Evolutionary conservation across 2,888 invertebrate genomes (phyloP), one percentile per base, ranked within the genome.

Genomic region (Monoplex corrugatus): DNA sequence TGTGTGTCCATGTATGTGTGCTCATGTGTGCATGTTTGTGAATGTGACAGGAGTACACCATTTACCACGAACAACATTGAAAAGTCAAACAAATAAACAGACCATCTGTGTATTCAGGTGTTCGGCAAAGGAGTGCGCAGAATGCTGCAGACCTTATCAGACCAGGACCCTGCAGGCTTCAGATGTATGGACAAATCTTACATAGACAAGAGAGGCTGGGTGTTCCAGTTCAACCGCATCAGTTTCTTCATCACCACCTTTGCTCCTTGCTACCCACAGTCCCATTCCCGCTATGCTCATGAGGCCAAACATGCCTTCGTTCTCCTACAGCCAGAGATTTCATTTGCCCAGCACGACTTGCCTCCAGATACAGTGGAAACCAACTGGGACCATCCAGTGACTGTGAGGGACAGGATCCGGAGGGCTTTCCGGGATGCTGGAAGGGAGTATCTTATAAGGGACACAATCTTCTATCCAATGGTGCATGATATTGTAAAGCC

Each of bases 171-270:
- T 6, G 90, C 75, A 0, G 90, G 90, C 1, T 35, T 88, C 10
- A 87, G 91, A 32, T 95, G 94, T 82, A 95, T 95, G 94, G 89
- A 92, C 84, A 93, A 93, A 84, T 91, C 93, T 16, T 93, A 93
- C 84, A 91, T 94, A 32, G 83, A 85, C 82, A 92, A 92, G 82
- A 89, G 91, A 78, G 94, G 93, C 43, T 95, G 94, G 95, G 95
- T 95, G 45, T 95, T 95, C 90, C 91, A 94, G 90, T 95, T 94
- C 89, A 93, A 95, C 91, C 92, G 92, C 57, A 83, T 92, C 23
- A 94, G 94, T 10, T 94, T 94, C 90, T 95, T 95, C 90, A 92
- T 95, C 32, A 95, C 95, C 57, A 94, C 95, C 28, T 95, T 95
- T 90, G 94, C 94, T 1, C 95, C 94, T 8, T 94, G 94, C 90